phyloP scores from a whole-genome alignment of 2,797 vertebrate genomes.

The Rhinichthys osculus region DNA sequence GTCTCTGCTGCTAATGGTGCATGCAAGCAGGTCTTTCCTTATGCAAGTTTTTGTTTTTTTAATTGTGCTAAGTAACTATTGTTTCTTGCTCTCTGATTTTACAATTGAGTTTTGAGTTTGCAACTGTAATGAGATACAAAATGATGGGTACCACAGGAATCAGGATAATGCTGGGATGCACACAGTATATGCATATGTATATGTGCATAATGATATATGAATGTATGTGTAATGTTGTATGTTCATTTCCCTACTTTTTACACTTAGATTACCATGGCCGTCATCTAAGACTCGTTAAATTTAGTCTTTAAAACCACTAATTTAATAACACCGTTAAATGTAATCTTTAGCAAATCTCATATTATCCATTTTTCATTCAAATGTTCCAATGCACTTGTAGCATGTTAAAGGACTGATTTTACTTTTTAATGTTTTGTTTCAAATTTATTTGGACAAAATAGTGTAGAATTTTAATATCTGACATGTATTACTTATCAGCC shows the following conservation, averaged over 20 bases:
- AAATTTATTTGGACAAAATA: neutral
- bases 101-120: neutral
- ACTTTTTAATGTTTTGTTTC: neutral
- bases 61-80: neutral
- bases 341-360: neutral
- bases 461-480: no score
- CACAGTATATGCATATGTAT: neutral
- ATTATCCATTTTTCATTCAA: no score
- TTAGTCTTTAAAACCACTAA: no score
- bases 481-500: neutral
- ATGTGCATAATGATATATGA: no score
- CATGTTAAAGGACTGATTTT: no score
- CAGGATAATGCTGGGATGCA: neutral
- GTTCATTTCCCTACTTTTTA: neutral
- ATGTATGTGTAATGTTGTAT: neutral
- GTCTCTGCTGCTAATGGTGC: constrained; percentile 34
- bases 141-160: neutral
- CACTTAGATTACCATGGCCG: neutral
- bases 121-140: neutral
- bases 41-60: neutral
- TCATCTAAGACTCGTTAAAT: neutral
- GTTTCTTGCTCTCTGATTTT: neutral
- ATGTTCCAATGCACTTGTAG: no score
- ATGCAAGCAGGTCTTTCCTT: neutral
- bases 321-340: no score